A percentile compares a stretch with the other conserved stretches of the same genome.
These are phyloP conservation scores for Junco hyemalis DNA, from an alignment of 2,113 vertebrate genomes.

Conservation along the genomic window DNA sequence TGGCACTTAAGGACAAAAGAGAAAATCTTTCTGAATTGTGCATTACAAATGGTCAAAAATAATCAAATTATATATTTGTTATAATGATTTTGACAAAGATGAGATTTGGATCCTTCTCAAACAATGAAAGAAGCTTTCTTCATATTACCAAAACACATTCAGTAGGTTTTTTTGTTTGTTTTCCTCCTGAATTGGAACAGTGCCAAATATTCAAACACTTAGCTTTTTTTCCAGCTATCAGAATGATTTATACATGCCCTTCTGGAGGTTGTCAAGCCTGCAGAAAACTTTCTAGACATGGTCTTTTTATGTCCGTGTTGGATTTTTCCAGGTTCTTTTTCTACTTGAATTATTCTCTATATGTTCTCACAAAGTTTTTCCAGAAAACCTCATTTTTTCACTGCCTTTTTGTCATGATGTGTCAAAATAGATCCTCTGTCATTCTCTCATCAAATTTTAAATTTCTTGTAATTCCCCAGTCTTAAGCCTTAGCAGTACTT, in stretches of 20 bases:
- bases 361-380: neutral
- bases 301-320: neutral
- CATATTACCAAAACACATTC: neutral
- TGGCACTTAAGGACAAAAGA: neutral
- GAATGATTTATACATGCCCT: neutral
- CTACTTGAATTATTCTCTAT: rapidly evolving
- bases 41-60: neutral
- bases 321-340: neutral
- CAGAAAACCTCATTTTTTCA: neutral
- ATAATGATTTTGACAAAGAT: neutral
- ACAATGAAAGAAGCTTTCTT: neutral
- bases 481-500: neutral
- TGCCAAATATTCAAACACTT: neutral
- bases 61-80: neutral
- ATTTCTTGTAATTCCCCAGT: neutral
- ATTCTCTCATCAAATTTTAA: neutral
- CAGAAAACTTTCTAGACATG: neutral
- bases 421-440: neutral
- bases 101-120: neutral
- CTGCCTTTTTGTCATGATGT: neutral
- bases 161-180: neutral
- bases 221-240: neutral
- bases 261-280: neutral
- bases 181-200: neutral
- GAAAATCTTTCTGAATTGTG: neutral